Base-by-base conservation (phyloP, 2,888 invertebrate species). In the Pasiphila rectangulata region DNA sequence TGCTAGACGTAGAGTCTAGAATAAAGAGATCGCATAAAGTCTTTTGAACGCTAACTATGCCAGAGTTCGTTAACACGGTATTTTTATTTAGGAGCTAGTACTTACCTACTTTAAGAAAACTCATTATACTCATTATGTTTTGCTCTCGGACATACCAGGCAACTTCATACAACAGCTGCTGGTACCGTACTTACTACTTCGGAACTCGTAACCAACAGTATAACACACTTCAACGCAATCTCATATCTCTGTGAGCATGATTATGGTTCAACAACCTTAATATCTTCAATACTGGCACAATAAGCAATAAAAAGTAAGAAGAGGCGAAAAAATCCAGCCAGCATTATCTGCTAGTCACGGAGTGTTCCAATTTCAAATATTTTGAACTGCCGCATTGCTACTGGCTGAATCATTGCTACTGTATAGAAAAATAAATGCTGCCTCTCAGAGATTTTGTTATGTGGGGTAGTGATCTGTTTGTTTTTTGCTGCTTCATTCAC, bases 241-340 rank as follows among this genome's bases (percentile, higher is more conserved):
- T 24, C 30, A 32, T 27, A 12, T 29, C 15, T 32, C 9, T 32
- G 5, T 32, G 9, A 9, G n/a, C 9, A 7, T 15, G 9, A 3
- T 21, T 32, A 38, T 46, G 38, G 56, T 49, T 61, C 57, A 54
- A 57, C 49, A 57, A 32, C 40, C 59, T 17, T 72, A 67, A 73
- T 76, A 73, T 72, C 61, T 64, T 60, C 55, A 54, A 63, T 62
- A 64, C 62, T 60, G 59, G 49, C 60, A 58, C 51, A 75, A 73
- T 72, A 70, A 64, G 44, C 46, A 59, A 63, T 51, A 61, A 67
- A 69, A 59, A 60, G 46, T 46, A 52, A 63, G 64, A 59, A 62
- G 63, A 47, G 29, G 56, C 50, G 46, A 64, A 63, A 55, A 52
- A 56, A 59, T 59, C 38, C 43, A 29, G 34, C 41, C 32, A 52